Percentiles rank a stretch among this genome's conserved stretches.
Conservation (phyloP, 1,140 invertebrate species). For the Scaptomyza pallida region DNA sequence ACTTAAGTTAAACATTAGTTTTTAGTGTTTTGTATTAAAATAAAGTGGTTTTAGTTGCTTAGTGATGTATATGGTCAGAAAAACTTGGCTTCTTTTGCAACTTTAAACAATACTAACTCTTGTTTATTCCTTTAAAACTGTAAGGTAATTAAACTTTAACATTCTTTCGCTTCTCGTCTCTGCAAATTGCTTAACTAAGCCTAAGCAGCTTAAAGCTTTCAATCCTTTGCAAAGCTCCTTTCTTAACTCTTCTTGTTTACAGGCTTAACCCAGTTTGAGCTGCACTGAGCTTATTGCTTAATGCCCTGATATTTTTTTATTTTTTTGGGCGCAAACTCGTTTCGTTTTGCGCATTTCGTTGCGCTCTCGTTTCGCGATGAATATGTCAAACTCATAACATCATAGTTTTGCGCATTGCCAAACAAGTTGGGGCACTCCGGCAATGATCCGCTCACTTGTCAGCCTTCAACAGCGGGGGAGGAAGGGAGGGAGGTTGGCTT, state of each 20-base stretch:
- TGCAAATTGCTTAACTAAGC: background rate
- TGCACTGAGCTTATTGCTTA: slow-evolving; percentile 15
- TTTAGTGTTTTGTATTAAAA: background rate
- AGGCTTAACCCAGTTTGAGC: slow-evolving; percentile 37
- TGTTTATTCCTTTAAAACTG: no score
- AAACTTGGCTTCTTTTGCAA: background rate
- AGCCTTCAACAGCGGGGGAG: slow-evolving; percentile 26
- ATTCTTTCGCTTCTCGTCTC: background rate
- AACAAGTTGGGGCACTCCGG: slow-evolving; percentile 34
- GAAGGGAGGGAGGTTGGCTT: slow-evolving; percentile 11
- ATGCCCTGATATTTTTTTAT: slow-evolving; percentile 17
- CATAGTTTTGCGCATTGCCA: slow-evolving; percentile 40
- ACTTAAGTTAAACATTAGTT: background rate
- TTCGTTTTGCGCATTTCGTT: slow-evolving; percentile 21
- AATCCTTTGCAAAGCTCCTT: background rate
- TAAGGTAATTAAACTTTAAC: background rate
- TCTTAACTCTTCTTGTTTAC: background rate
- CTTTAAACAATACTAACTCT: background rate
- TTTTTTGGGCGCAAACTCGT: slow-evolving; percentile 34
- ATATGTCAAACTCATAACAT: slow-evolving; percentile 53
- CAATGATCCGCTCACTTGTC: slow-evolving; percentile 41
- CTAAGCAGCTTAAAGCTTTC: background rate
- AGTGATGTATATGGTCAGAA: background rate
- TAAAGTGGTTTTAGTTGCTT: background rate
- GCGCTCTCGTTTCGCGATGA: slow-evolving; percentile 30